Percentiles rank a stretch among this genome's conserved stretches.
These are phyloP conservation scores for Schizopygopsis pylzovi DNA, from an alignment of 2,797 vertebrate genomes.

Conservation along the genomic window DNA sequence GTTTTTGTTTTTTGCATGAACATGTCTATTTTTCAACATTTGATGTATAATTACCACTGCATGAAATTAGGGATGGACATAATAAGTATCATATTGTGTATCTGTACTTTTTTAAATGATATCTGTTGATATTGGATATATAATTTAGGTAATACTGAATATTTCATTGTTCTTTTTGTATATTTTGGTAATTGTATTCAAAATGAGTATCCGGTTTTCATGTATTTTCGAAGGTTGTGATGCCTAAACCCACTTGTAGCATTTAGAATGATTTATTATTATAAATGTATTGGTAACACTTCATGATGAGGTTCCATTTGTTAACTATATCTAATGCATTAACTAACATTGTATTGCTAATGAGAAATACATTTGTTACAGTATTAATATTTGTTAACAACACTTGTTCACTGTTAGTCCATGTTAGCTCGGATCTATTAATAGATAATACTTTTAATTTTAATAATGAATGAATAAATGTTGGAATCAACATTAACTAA, in stretches of 20 bases:
- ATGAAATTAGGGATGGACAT: background rate
- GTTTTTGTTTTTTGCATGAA: conserved; percentile 62
- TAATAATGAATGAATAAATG: background rate
- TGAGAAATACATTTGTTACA: background rate
- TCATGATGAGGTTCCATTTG: background rate
- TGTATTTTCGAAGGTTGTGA: background rate
- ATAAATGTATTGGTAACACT: background rate
- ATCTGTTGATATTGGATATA: background rate
- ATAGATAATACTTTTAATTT: background rate
- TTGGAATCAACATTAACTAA: background rate
- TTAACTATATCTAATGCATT: background rate
- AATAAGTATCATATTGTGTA: background rate
- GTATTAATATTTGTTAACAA: background rate
- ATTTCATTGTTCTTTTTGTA: background rate
- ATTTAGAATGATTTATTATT: background rate
- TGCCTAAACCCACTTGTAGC: background rate
- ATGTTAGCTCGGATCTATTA: background rate
- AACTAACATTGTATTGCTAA: background rate
- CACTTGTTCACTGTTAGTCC: background rate
- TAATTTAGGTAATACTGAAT: background rate
- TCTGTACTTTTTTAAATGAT: background rate
- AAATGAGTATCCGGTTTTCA: background rate
- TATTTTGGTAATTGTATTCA: background rate
- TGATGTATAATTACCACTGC: background rate
- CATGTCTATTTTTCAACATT: conserved; percentile 16